A percentile compares a stretch with the other conserved stretches of the same genome.
phyloP scores from a whole-genome alignment of 2,797 vertebrate genomes.

The Myotis daubentonii region DNA sequence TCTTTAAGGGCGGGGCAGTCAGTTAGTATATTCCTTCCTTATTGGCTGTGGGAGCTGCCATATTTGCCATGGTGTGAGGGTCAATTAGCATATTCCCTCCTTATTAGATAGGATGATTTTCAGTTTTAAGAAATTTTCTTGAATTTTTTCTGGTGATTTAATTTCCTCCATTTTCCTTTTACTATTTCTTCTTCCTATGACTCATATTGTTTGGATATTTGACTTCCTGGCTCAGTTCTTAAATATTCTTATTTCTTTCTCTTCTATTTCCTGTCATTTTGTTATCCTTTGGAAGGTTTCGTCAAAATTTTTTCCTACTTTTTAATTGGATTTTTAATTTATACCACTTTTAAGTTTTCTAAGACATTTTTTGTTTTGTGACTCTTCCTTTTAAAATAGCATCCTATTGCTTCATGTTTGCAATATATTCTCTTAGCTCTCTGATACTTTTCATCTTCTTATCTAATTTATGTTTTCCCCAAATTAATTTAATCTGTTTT shows the following conservation, averaged over 20 bases:
- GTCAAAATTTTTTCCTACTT: not conserved
- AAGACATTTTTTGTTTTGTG: slow-evolving; percentile 14
- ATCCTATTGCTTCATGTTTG: not conserved
- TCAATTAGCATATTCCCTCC: no score
- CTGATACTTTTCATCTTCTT: not conserved
- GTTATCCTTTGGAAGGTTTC: not conserved
- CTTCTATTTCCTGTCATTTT: not conserved
- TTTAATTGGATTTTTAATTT: slow-evolving; percentile 14
- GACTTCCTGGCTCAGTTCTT: not conserved
- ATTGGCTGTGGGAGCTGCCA: no score
- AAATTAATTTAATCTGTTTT: not conserved
- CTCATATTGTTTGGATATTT: slow-evolving; percentile 9
- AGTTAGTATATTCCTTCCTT: no score
- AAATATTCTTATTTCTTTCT: not conserved
- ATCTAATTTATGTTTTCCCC: not conserved
- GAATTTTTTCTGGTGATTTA: not conserved
- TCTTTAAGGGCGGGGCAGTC: no score
- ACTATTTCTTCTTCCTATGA: not conserved
- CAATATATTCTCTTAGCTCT: not conserved
- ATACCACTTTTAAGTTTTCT: not conserved
- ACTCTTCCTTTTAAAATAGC: not conserved
- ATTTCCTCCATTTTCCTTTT: not conserved
- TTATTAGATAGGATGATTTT: not conserved
- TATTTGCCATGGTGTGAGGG: no score
- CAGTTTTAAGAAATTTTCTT: slow-evolving; percentile 9